Percentiles rank a stretch among this genome's conserved stretches.
Conservation (phyloP, 2,113 vertebrate genomes). For the Cyprinus carpio region DNA sequence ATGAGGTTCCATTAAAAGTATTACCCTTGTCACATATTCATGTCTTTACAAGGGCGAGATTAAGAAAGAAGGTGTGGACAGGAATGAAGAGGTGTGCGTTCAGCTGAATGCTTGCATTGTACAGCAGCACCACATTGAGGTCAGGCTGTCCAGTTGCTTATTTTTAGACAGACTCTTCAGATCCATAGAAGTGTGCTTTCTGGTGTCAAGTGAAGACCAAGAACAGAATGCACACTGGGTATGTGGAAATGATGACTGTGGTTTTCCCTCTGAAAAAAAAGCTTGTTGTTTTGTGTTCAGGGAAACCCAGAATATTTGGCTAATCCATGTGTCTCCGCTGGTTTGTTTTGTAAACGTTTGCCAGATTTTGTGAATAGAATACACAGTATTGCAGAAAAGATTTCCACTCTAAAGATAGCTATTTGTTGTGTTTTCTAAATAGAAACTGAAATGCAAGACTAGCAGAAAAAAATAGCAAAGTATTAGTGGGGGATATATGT, state of each 20-base stretch:
- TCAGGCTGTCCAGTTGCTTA: constrained; percentile 47
- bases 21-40: constrained; percentile 16
- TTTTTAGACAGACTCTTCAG: constrained; percentile 53
- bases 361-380: not conserved
- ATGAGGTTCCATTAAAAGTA: not conserved
- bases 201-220: constrained; percentile 13
- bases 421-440: constrained; percentile 15
- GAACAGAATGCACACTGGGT: not conserved
- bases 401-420: constrained; percentile 14
- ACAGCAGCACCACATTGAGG: constrained; percentile 51
- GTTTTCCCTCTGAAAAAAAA: constrained; percentile 38
- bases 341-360: constrained; percentile 7
- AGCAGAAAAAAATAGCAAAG: not conserved
- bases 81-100: constrained; percentile 47
- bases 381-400: not conserved
- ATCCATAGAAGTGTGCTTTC: constrained; percentile 30
- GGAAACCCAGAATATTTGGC: not conserved
- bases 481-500: not conserved
- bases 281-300: constrained; percentile 8
- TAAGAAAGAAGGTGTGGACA: constrained; percentile 19
- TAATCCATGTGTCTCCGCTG: not conserved
- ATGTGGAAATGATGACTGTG: constrained; percentile 29
- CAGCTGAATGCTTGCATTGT: constrained; percentile 65
- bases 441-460: not conserved
- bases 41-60: not conserved